Percentiles rank a stretch among this genome's conserved stretches.
These are phyloP conservation scores for Pseudochirops corinnae DNA, from an alignment of 2,797 vertebrate species.

Conservation along the genomic window DNA sequence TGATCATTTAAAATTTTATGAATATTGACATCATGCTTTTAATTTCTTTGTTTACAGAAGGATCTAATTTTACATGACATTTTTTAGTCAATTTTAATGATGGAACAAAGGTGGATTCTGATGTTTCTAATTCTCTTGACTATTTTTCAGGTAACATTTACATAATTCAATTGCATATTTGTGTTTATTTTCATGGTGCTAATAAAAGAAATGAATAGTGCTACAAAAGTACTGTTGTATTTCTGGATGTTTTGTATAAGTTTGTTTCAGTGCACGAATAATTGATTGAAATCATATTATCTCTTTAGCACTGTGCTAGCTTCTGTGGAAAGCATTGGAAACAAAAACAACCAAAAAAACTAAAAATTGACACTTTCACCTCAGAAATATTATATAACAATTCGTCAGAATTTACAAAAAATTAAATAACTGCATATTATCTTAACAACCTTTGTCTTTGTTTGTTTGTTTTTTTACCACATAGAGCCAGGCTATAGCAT, in stretches of 20 bases:
- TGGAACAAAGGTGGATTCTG: conserved; percentile 82
- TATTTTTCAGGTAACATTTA: conserved; percentile 85
- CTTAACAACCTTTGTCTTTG: background rate
- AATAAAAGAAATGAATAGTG: background rate
- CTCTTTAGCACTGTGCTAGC: background rate
- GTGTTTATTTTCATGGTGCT: background rate
- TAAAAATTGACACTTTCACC: background rate
- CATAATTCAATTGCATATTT: background rate
- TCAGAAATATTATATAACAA: background rate
- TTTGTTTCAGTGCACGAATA: background rate
- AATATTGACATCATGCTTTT: conserved; percentile 48
- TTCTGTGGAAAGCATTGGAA: background rate
- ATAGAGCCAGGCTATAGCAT: background rate
- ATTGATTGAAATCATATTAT: background rate
- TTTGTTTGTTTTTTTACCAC: background rate
- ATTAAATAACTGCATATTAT: accelerated
- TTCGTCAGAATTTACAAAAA: background rate
- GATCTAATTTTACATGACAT: conserved; percentile 56
- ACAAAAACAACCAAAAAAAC: background rate
- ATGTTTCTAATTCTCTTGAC: conserved; percentile 85
- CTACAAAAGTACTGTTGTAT: background rate
- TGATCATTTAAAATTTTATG: background rate
- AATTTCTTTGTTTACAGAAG: conserved; percentile 76
- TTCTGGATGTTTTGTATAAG: background rate
- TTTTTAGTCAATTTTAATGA: conserved; percentile 79